Base-by-base conservation (phyloP, 2,797 vertebrate species). In the Eospalax fontanierii region DNA sequence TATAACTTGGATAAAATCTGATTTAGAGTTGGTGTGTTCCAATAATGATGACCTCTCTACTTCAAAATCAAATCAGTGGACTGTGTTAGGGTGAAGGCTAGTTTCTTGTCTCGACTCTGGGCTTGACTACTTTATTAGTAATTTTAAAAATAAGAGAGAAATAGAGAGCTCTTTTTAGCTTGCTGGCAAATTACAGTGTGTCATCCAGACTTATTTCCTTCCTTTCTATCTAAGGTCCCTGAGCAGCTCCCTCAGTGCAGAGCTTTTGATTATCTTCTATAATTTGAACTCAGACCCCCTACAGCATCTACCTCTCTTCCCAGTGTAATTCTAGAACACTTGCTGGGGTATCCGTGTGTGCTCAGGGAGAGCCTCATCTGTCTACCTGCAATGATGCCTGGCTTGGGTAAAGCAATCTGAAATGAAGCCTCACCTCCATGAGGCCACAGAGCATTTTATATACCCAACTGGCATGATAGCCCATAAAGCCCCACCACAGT, bases 1-100 rank as follows among this genome's bases (percentile, higher is more conserved):
- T 74, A 95, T 80, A 96, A 94, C 80, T 91, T 95, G 89, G 90
- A 74, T 95, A 87, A 96, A 97, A 95, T 95, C 91, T 97, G 89
- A 95, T 97, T 96, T 93, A 86, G 78, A 87, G 40, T 86, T 95
- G 89, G 63, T 93, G 14, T 92, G 43, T 91, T 96, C 94, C 61
- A 70, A 50, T 91, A 81, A 96, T 76, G 82, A 57, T 94, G 92
- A 96, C 87, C 93, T 96, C 90, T 82, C 82, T 78, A 54, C 93
- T 85, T 93, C 66, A 80, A 95, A 96, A 94, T 89, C 78, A 90
- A 89, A 97, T 92, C 81, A 89, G 94, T 91, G 63, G 61, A 87
- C 86, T 86, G 18, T 81, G 66, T 92, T 93, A 90, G 96, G 68
- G 93, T 94, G 87, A 96, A 94, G 92, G 85, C 59, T 75, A 83